These are phyloP conservation scores for Butorides virescens DNA, from an alignment of 2,113 vertebrate genomes.

Conservation along the genomic window DNA sequence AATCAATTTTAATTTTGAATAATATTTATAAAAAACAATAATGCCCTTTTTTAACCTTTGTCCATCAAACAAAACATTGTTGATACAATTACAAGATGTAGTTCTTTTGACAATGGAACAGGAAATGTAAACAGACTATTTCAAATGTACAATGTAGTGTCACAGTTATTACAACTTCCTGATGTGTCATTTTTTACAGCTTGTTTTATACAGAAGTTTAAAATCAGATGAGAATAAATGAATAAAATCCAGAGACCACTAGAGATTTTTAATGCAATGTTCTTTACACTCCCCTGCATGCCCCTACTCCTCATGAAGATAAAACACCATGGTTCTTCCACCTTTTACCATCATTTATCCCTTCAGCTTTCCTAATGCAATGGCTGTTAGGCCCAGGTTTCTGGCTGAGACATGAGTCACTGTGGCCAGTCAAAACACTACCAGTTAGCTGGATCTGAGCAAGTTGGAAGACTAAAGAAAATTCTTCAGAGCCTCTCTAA, in stretches of 20 bases:
- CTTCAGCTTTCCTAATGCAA: neutral
- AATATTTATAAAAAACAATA: neutral
- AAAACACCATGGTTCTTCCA: neutral
- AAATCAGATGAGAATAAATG: neutral
- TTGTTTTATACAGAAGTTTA: neutral
- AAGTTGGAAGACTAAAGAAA: neutral
- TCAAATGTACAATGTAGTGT: neutral
- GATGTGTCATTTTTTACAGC: neutral
- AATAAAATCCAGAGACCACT: neutral
- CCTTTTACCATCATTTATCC: neutral
- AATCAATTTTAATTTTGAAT: neutral
- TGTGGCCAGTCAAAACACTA: neutral
- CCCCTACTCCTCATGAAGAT: neutral
- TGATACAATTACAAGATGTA: neutral
- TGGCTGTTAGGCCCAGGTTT: neutral
- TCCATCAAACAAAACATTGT: neutral
- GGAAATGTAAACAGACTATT: neutral
- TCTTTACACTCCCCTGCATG: neutral
- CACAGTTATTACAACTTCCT: neutral
- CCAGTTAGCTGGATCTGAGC: accelerated
- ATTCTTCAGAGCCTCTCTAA: neutral
- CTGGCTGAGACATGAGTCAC: neutral
- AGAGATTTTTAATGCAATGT: neutral
- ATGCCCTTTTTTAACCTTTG: neutral
- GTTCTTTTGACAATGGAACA: neutral